Evolutionary conservation across 1,140 invertebrate species (phyloP).

Genomic region (Pseudomyrmex gracilis): DNA sequence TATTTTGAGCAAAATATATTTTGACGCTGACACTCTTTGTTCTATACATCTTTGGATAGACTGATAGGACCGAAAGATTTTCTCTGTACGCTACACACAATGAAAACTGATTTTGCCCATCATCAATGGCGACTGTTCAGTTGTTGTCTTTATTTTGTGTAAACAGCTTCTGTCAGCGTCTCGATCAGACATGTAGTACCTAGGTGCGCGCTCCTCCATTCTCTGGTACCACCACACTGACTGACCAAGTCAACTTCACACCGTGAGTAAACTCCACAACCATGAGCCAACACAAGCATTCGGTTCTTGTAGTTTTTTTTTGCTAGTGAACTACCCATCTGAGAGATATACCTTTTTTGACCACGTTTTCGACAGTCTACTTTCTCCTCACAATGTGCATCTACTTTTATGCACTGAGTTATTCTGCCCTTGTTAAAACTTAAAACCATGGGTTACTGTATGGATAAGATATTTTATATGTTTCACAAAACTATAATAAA

Average conservation of each 20-base stretch:
- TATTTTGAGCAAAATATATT: conserved; percentile 64
- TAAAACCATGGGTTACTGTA: conserved; percentile 76
- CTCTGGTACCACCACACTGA: conserved; percentile 82
- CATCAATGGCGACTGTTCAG: conserved; percentile 82
- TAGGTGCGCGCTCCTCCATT: conserved; percentile 83
- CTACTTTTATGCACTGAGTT: conserved; percentile 75
- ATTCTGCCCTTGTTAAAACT: conserved; percentile 69
- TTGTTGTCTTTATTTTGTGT: conserved; percentile 85
- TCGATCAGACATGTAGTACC: conserved; percentile 84
- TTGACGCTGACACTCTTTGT: conserved; percentile 74
- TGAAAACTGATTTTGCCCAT: conserved; percentile 72
- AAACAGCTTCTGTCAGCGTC: conserved; percentile 84
- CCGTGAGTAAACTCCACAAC: conserved; percentile 83
- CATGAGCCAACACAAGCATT: conserved; percentile 76
- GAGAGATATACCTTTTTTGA: conserved; percentile 72
- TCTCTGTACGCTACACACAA: conserved; percentile 75
- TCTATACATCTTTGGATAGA: conserved; percentile 68
- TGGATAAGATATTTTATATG: conserved; percentile 54
- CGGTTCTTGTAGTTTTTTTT: conserved; percentile 78
- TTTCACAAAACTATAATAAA: background rate
- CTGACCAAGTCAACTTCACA: conserved; percentile 83
- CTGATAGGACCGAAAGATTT: conserved; percentile 72
- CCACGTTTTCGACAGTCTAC: conserved; percentile 73
- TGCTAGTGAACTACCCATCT: conserved; percentile 76
- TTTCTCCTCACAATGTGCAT: conserved; percentile 76